phyloP scores from a whole-genome alignment of 2,888 invertebrate species.

The Xiphydria camelus region DNA sequence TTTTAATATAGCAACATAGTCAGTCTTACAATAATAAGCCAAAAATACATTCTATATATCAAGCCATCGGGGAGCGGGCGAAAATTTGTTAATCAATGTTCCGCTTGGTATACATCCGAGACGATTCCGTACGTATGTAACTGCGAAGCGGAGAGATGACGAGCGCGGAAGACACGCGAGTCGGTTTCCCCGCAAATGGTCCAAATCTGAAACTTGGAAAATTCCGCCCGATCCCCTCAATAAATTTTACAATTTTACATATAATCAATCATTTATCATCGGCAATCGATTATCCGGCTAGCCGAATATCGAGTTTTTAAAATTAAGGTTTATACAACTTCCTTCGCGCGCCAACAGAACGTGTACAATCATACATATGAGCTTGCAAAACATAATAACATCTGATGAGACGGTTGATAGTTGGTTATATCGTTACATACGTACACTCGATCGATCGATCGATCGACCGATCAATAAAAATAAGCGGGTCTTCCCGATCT shows the following conservation, averaged over 20 bases:
- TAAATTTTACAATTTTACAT: slow-evolving; percentile 53
- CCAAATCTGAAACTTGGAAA: too few relatives aligned
- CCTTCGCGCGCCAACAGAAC: slow-evolving; percentile 7
- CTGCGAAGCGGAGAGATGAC: too few relatives aligned
- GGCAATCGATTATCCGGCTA: slow-evolving; percentile 4
- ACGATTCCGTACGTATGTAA: too few relatives aligned
- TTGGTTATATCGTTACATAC: too few relatives aligned
- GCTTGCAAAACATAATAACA: neutral
- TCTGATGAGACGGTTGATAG: too few relatives aligned
- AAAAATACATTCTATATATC: slow-evolving; percentile 55
- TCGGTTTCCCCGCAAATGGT: too few relatives aligned
- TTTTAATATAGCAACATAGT: slow-evolving; percentile 57
- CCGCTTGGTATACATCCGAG: too few relatives aligned
- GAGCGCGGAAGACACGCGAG: too few relatives aligned
- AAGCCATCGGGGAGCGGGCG: slow-evolving; percentile 39
- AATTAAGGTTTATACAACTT: slow-evolving; percentile 10
- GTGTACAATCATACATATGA: neutral
- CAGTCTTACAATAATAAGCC: slow-evolving; percentile 57
- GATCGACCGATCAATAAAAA: neutral
- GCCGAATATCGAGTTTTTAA: slow-evolving; percentile 3
- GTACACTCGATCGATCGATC: too few relatives aligned
- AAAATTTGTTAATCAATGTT: slow-evolving; percentile 20
- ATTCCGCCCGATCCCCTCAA: slow-evolving; percentile 39
- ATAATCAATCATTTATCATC: slow-evolving; percentile 28
- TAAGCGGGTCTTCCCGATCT: neutral